A percentile compares a stretch with the other conserved stretches of the same genome.
phyloP scores from a whole-genome alignment of 2,888 invertebrate species.

The Drepana falcataria region DNA sequence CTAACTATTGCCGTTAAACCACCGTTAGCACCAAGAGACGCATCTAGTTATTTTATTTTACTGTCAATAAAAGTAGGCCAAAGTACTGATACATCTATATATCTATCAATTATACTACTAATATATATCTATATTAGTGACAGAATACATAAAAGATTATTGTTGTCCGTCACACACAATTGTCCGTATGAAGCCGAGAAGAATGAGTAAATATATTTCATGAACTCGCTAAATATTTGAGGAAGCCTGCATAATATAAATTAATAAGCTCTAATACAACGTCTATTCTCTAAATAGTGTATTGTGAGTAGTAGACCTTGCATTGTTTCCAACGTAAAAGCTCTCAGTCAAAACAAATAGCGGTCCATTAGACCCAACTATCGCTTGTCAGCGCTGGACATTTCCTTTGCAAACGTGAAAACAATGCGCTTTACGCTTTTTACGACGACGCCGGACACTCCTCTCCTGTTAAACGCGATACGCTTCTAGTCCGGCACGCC shows the following conservation, averaged over 20 bases:
- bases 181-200: background rate
- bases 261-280: background rate
- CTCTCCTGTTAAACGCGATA: slow-evolving; percentile 56
- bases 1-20: too few species aligned
- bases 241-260: background rate
- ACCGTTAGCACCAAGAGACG: too few species aligned
- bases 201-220: background rate
- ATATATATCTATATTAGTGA: background rate
- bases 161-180: background rate
- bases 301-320: background rate
- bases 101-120: too few species aligned
- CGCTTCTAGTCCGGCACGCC: slow-evolving; percentile 36
- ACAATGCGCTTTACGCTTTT: slow-evolving; percentile 69
- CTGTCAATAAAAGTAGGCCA: too few species aligned
- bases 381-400: slow-evolving; percentile 50
- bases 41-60: too few species aligned
- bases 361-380: slow-evolving; percentile 55
- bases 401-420: slow-evolving; percentile 53
- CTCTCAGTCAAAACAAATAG: slow-evolving; percentile 54
- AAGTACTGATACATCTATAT: too few species aligned
- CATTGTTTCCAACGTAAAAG: slow-evolving; percentile 42
- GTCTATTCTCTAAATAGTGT: background rate
- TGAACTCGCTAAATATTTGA: background rate
- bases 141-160: background rate
- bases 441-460: slow-evolving; percentile 50